Base-by-base conservation (phyloP, 2,113 vertebrate genomes). In the Hippocampus comes region DNA sequence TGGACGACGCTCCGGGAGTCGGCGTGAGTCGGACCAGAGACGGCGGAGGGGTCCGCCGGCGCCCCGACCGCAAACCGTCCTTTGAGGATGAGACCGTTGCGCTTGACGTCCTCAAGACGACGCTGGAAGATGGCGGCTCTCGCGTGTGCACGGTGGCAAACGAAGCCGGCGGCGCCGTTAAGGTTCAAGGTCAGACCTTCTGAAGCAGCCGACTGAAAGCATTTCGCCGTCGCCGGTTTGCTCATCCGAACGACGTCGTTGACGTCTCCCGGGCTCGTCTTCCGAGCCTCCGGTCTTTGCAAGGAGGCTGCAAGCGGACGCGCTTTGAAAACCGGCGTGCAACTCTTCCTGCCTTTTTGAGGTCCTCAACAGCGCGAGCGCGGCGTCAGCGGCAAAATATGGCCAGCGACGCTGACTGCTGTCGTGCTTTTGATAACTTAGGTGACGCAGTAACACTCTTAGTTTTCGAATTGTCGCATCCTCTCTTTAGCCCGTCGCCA, bases 1-100 rank as follows among this genome's bases (percentile, higher is more conserved):
- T 96, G 82, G 94, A 96, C 63, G 94, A 97, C 93, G 95, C 95
- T 80, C 92, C 93, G 63, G 95, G 95, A 90, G 95, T 96, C 21
- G 92, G 82, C 9, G 82, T 95, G 46, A 86, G 70, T 0, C 98
- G 96, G 96, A 95, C 86, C 79, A 95, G 94, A 76, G 94, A 96
- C 67, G 94, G 94, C 70, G 91, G 91, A 63, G 95, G 89, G 71
- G 91, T 97, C 10, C 94, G 94, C 72, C 90, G 94, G 70, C 94
- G 93, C 63, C 94, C 94, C 75, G 94, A 96, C 83, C 96, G 93
- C 84, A 96, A 94, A 87, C 93, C 96, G 80, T 93, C 82, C 78
- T 96, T 98, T 91, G 95, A 97, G 90, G 92, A 95, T 81, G 96
- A 94, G 91, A 92, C 91, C 78, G 95, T 93, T 20, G 92, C 90